These are phyloP conservation scores for Vanessa cardui DNA, from an alignment of 2,888 invertebrate species.

Conservation along the genomic window DNA sequence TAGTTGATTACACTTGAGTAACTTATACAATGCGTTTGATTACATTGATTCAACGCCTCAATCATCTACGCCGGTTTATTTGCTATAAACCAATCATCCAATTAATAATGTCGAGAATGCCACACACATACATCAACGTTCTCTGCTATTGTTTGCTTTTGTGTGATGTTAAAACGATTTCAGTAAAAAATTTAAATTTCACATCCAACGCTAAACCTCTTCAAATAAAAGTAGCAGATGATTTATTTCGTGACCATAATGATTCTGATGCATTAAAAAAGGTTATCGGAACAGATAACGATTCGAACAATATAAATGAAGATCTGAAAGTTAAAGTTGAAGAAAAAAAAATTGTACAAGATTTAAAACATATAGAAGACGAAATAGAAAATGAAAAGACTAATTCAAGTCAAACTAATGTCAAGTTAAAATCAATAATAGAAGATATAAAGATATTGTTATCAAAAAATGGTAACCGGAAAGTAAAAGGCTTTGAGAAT, in stretches of 20 bases:
- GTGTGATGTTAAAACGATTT: not conserved
- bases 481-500: too few species aligned
- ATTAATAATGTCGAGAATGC: not conserved
- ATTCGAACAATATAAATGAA: too few species aligned
- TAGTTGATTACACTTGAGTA: not conserved
- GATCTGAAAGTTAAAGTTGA: too few species aligned
- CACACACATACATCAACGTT: not conserved
- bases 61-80: constrained; percentile 9
- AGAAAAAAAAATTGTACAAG: too few species aligned
- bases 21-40: not conserved
- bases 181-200: not conserved
- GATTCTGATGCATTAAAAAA: too few species aligned
- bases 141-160: not conserved
- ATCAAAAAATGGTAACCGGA: too few species aligned
- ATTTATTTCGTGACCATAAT: not conserved
- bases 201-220: not conserved
- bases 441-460: too few species aligned
- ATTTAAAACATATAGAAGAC: too few species aligned
- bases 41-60: not conserved
- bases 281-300: too few species aligned
- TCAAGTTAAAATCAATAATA: too few species aligned
- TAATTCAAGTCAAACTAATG: too few species aligned
- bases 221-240: not conserved
- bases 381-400: too few species aligned
- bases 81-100: not conserved